These are phyloP conservation scores for Petrocephalus microphthalmus DNA, from an alignment of 2,113 vertebrate genomes.

Conservation along the genomic window DNA sequence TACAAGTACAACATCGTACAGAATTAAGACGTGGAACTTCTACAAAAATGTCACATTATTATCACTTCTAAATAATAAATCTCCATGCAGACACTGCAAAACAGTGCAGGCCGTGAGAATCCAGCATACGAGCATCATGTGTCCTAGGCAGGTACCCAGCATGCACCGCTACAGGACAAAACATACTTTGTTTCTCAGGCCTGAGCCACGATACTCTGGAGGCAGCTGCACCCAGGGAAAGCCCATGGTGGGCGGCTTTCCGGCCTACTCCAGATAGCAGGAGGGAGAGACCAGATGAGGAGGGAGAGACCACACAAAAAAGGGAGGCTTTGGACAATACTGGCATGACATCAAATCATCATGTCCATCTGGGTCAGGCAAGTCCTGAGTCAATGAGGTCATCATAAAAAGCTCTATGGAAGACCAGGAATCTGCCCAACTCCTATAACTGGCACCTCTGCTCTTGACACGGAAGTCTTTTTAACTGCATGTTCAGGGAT, in stretches of 20 bases:
- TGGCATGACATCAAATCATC: background rate
- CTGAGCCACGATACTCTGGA: constrained; percentile 73
- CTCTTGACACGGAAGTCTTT: background rate
- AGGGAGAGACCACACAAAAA: background rate
- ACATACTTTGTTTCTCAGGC: constrained; percentile 75
- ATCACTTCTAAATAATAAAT: background rate
- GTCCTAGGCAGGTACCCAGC: constrained; percentile 30
- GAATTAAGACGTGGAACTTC: background rate
- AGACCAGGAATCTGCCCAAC: background rate
- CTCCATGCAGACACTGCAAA: background rate
- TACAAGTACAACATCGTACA: background rate
- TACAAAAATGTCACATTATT: background rate
- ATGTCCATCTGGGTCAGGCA: background rate
- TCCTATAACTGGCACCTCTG: background rate
- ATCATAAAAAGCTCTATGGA: background rate
- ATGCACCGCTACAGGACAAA: constrained; percentile 40
- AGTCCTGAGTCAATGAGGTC: background rate
- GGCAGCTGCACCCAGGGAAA: constrained; percentile 72
- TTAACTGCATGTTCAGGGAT: background rate
- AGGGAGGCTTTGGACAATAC: background rate
- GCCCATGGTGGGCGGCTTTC: constrained; percentile 50
- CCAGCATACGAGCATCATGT: background rate
- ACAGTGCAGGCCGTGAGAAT: background rate
- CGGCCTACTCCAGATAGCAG: constrained; percentile 58
- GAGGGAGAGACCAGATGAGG: background rate